These are phyloP conservation scores for Tetheella fluctuosa DNA, from an alignment of 2,888 invertebrate genomes.

Conservation along the genomic window DNA sequence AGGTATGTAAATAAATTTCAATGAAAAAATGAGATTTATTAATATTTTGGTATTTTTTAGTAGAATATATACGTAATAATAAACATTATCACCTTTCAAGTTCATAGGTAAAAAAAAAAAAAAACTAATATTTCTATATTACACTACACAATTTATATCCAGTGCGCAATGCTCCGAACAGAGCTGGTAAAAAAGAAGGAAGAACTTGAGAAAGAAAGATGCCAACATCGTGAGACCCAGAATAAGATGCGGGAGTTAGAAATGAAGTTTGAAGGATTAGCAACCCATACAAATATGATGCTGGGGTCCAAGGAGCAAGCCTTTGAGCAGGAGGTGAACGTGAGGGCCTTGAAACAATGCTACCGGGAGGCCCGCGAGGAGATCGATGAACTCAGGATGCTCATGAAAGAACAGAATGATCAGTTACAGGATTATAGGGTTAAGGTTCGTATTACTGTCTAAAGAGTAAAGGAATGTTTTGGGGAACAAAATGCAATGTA, in stretches of 20 bases:
- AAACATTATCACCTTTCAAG: no score
- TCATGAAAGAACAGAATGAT: slow-evolving; percentile 86
- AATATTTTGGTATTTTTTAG: no score
- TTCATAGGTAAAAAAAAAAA: no score
- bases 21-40: no score
- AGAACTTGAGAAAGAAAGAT: slow-evolving; percentile 83
- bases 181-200: slow-evolving; percentile 77
- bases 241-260: slow-evolving; percentile 70
- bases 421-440: slow-evolving; percentile 88
- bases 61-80: no score
- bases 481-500: no score
- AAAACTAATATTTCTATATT: no score
- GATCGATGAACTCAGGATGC: slow-evolving; percentile 83
- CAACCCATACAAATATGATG: slow-evolving; percentile 69
- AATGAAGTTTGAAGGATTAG: slow-evolving; percentile 67
- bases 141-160: no score
- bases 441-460: slow-evolving; percentile 68
- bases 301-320: slow-evolving; percentile 85
- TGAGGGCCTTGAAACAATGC: slow-evolving; percentile 79
- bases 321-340: slow-evolving; percentile 81
- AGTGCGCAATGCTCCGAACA: slow-evolving; percentile 74
- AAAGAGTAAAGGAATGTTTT: no score
- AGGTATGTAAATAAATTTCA: no score
- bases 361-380: slow-evolving; percentile 84
- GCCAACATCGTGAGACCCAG: slow-evolving; percentile 81